Percentiles rank a stretch among this genome's conserved stretches.
Conservation (phyloP, 2,888 invertebrate genomes). For the Schizotus pectinicornis region DNA sequence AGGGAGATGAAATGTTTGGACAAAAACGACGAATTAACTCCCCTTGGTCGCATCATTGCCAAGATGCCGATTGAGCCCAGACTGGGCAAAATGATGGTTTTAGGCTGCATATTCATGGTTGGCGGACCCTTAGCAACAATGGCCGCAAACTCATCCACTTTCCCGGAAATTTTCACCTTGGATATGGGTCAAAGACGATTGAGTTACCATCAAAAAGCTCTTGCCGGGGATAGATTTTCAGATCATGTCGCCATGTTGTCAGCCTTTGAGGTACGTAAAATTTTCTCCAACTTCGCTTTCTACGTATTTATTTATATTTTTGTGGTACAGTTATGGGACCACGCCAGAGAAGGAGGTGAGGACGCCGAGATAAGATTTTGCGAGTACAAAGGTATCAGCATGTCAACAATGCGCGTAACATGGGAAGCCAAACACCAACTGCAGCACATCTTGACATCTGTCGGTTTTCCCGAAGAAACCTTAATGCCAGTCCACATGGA, state of each 20-base stretch:
- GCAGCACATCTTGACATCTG: constrained; percentile 65
- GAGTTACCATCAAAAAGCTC: constrained; percentile 81
- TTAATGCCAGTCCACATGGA: constrained; percentile 77
- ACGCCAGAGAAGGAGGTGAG: constrained; percentile 71
- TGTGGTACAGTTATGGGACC: constrained; percentile 69
- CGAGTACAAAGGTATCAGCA: constrained; percentile 85
- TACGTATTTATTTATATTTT: background rate
- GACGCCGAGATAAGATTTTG: constrained; percentile 85
- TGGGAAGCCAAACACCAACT: constrained; percentile 84
- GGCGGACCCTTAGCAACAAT: constrained; percentile 92
- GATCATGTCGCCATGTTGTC: constrained; percentile 96
- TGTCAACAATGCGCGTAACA: constrained; percentile 89
- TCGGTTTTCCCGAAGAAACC: constrained; percentile 91
- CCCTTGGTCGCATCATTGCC: constrained; percentile 91
- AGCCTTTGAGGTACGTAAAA: constrained; percentile 74
- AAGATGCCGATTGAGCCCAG: constrained; percentile 95
- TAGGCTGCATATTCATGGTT: constrained; percentile 89
- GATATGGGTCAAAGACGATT: constrained; percentile 78
- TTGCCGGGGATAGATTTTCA: constrained; percentile 86
- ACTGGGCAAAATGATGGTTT: constrained; percentile 97
- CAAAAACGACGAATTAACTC: constrained; percentile 84
- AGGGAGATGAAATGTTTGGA: constrained; percentile 93
- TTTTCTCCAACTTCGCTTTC: background rate
- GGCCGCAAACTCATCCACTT: constrained; percentile 94
- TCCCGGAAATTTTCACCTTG: constrained; percentile 91